Evolutionary conservation across 2,888 invertebrate species (phyloP).

Genomic region (Lochmaea capreae): DNA sequence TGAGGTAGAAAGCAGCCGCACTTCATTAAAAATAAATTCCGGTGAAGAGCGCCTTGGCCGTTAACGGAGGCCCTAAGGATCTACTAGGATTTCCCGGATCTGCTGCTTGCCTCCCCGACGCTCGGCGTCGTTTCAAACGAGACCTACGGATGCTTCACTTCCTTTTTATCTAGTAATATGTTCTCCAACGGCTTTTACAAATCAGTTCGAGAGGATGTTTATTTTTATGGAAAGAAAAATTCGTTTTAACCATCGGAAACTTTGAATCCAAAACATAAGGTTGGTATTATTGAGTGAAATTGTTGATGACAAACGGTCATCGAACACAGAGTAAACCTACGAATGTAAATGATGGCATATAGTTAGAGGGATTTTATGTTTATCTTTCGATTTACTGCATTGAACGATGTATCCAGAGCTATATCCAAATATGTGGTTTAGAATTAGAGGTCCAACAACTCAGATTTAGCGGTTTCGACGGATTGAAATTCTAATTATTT

Average conservation of each 20-base stretch:
- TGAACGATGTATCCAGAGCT: slow-evolving; percentile 47
- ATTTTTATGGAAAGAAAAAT: neutral
- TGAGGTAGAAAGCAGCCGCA: slow-evolving; percentile 54
- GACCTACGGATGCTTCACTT: slow-evolving; percentile 3
- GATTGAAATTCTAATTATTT: slow-evolving; percentile 5
- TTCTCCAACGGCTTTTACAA: slow-evolving; percentile 3
- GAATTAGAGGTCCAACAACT: slow-evolving; percentile 51
- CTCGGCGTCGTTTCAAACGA: slow-evolving; percentile 10
- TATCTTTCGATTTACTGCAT: slow-evolving; percentile 56
- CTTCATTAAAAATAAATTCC: slow-evolving; percentile 70
- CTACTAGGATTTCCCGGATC: slow-evolving; percentile 66
- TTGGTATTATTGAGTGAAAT: neutral
- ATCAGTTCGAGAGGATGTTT: slow-evolving; percentile 2
- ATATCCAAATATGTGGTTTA: slow-evolving; percentile 55
- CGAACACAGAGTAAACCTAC: neutral
- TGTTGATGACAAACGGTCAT: slow-evolving; percentile 5
- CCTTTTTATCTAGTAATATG: slow-evolving; percentile 9
- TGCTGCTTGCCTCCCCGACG: slow-evolving; percentile 44
- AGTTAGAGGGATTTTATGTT: slow-evolving; percentile 52
- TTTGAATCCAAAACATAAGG: neutral
- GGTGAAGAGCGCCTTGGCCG: slow-evolving; percentile 59
- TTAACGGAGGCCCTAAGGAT: slow-evolving; percentile 64
- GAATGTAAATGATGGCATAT: slow-evolving; percentile 45
- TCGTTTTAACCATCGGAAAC: neutral
- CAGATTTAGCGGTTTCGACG: slow-evolving; percentile 30